Evolutionary conservation across 1,140 invertebrate species (phyloP).

Genomic region (Holcopasites calliopsidis): DNA sequence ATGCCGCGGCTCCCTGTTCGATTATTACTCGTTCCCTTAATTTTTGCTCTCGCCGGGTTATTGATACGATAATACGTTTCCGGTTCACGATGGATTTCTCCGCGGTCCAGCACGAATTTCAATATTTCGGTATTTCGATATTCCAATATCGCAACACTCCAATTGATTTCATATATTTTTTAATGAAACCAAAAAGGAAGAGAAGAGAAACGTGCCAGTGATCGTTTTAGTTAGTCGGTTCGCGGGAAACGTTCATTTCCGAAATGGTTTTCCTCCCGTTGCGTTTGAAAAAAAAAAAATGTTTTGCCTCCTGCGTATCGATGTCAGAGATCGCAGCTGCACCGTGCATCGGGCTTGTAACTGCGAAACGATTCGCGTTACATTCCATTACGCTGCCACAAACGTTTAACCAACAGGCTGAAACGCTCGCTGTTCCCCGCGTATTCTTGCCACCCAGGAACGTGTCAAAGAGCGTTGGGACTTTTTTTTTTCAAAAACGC

Average conservation of each 20-base stretch:
- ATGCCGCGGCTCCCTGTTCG: too few relatives aligned
- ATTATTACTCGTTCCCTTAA: neutral
- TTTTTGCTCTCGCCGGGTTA: neutral
- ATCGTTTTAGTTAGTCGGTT: neutral
- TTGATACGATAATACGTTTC: neutral
- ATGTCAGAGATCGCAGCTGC: neutral
- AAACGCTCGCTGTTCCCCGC: neutral
- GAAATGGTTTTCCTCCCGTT: slow-evolving; percentile 3
- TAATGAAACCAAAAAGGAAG: neutral
- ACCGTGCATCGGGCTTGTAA: neutral
- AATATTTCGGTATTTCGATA: too few relatives aligned
- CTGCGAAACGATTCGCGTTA: neutral
- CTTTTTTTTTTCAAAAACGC: neutral
- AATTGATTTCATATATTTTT: neutral
- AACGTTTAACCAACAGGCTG: neutral
- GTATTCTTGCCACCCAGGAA: neutral
- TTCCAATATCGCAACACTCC: too few relatives aligned
- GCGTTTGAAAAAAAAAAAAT: too few relatives aligned
- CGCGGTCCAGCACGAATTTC: too few relatives aligned
- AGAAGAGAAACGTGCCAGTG: neutral
- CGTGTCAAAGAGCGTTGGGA: neutral
- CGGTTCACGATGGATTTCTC: neutral
- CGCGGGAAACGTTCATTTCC: neutral
- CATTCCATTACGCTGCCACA: neutral
- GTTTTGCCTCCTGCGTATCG: neutral